These are phyloP conservation scores for Rhimphoctona megacephalus DNA, from an alignment of 2,888 invertebrate genomes.

Conservation along the genomic window DNA sequence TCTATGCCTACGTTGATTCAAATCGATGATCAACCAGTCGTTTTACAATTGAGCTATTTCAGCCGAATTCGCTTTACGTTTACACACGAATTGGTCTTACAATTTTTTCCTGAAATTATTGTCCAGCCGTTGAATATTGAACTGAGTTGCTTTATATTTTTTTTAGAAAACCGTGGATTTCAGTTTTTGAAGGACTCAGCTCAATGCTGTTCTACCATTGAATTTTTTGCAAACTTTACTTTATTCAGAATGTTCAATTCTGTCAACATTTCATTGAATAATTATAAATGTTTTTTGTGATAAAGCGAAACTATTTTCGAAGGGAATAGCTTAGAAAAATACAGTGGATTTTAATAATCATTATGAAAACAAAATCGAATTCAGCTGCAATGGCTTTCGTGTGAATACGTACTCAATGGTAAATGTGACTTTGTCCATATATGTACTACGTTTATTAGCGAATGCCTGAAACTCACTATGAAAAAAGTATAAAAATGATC, in stretches of 20 bases:
- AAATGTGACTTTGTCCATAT: constrained; percentile 28
- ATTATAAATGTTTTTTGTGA: not conserved
- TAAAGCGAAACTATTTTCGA: not conserved
- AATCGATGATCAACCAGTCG: constrained; percentile 27
- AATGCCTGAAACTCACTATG: constrained; percentile 45
- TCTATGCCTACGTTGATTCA: constrained; percentile 18
- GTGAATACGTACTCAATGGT: constrained; percentile 1
- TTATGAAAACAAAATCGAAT: not conserved
- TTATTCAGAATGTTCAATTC: not conserved
- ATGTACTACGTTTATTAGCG: constrained; percentile 38
- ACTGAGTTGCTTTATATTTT: constrained; percentile 2
- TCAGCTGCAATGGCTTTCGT: not conserved
- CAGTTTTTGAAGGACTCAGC: not conserved
- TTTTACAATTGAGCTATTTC: not conserved
- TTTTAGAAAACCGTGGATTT: not conserved
- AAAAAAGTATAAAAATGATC: constrained; percentile 33
- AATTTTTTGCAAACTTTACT: not conserved
- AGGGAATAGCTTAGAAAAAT: not conserved
- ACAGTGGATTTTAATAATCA: not conserved
- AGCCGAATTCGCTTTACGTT: constrained; percentile 1
- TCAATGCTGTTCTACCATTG: not conserved
- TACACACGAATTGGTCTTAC: not conserved
- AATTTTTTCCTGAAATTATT: not conserved
- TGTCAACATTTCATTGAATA: not conserved
- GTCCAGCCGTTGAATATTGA: not conserved